Evolutionary conservation across 2,888 invertebrate species (phyloP), one percentile per base, ranked within the genome.

Genomic region (Spodoptera exigua): DNA sequence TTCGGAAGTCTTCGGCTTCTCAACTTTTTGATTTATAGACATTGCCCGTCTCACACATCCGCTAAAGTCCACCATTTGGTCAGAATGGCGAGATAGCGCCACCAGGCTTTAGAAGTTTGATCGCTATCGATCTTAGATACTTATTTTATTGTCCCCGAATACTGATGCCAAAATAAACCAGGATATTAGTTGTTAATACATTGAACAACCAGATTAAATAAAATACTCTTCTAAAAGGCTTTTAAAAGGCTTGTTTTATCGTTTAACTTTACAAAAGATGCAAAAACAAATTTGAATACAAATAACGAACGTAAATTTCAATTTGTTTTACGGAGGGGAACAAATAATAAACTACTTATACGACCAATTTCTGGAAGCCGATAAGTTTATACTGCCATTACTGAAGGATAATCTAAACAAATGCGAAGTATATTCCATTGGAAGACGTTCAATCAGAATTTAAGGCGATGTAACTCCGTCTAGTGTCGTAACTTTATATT

Each of bases 401-500:
- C 80, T 60, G 66, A 64, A 64, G 83, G 86, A 87, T 88, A 85
- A 88, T 86, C 85, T 83, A 82, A 85, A 88, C 81, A 85, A 87
- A 89, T 82, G 85, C 73, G 81, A 79, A 81, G 80, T 83, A 81
- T 83, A 83, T 83, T 79, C 82, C 78, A 80, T 80, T 76, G 79
- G 69, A 83, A 82, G 82, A 74, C 85, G 81, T 83, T 88, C 86
- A 85, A 87, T 87, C 86, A 87, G 84, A 85, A 82, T 86, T 82
- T 83, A 84, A 82, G 82, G 79, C 82, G 65, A 57, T 79, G 80
- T 79, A 74, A 79, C 81, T 81, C 66, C 74, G 69, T 79, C 76
- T 72, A 71, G 73, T 76, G 80, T 81, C 81, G 85, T 84, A 85
- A 89, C 87, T 91, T 89, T 89, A 87, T 89, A 89, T 89, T 85